A percentile compares a stretch with the other conserved stretches of the same genome.
Conservation (phyloP, 2,888 invertebrate genomes). For the Latrodectus elegans region DNA sequence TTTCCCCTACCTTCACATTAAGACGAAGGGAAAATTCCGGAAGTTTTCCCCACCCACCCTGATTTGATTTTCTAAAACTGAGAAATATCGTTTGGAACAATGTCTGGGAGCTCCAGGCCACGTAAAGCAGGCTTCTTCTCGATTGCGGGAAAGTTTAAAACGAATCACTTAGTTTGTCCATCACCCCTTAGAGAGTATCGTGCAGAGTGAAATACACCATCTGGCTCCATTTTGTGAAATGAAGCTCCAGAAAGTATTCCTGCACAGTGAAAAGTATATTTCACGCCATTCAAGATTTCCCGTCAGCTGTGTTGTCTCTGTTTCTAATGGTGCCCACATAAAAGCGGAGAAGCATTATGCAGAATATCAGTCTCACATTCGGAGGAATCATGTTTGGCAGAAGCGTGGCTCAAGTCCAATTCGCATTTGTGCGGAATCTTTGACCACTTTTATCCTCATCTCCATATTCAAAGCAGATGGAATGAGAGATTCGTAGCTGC, state of each 20-base stretch:
- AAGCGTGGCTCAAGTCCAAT: slow-evolving; percentile 11
- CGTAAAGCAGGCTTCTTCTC: background rate
- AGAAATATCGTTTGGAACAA: slow-evolving; percentile 1
- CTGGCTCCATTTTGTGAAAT: slow-evolving; percentile 54
- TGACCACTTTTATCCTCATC: background rate
- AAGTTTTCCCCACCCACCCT: slow-evolving; percentile 2
- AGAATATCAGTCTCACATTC: slow-evolving; percentile 27
- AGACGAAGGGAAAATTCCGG: background rate
- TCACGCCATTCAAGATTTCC: slow-evolving; percentile 43
- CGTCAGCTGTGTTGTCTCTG: slow-evolving; percentile 56
- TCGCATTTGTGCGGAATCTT: background rate
- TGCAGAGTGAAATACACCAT: slow-evolving; percentile 31
- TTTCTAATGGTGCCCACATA: slow-evolving; percentile 57
- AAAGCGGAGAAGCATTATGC: slow-evolving; percentile 51
- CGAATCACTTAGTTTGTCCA: slow-evolving; percentile 48
- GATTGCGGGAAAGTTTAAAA: slow-evolving; percentile 4
- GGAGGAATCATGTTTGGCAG: background rate
- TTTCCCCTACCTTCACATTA: background rate
- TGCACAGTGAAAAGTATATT: slow-evolving; percentile 44
- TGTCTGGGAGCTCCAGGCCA: background rate
- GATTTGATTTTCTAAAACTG: slow-evolving; percentile 5
- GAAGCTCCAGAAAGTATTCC: slow-evolving; percentile 35
- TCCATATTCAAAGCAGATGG: slow-evolving; percentile 5
- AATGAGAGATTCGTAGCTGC: background rate
- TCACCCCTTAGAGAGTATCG: slow-evolving; percentile 18